Conservation (phyloP, 2,888 invertebrate genomes). For the Steinernema carpocapsae region DNA sequence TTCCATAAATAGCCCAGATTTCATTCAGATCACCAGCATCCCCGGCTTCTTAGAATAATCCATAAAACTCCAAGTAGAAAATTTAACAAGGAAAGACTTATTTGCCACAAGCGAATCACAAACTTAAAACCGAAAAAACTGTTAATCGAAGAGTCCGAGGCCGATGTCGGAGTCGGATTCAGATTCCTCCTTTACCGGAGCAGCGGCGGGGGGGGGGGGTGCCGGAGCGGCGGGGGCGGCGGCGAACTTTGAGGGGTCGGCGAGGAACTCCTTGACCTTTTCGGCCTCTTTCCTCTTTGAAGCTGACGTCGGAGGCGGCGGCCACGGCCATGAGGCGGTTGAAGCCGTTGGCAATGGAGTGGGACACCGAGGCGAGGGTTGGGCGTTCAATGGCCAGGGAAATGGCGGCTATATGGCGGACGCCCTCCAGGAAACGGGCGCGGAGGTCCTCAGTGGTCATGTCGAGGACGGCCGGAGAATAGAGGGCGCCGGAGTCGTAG, state of each 20-base stretch:
- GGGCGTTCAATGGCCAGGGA: slow-evolving; percentile 91
- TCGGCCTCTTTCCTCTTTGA: slow-evolving; percentile 79
- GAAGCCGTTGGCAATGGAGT: slow-evolving; percentile 94
- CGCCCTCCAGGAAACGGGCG: slow-evolving; percentile 83
- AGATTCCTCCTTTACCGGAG: slow-evolving; percentile 73
- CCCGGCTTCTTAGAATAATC: too few species aligned
- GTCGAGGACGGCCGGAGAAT: too few species aligned
- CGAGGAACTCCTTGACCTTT: slow-evolving; percentile 72
- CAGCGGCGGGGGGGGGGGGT: background rate
- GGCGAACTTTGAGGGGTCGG: slow-evolving; percentile 70
- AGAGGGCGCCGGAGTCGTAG: too few species aligned
- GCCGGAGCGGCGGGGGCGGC: slow-evolving; percentile 21
- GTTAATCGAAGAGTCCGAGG: slow-evolving; percentile 77
- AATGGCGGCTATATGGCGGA: slow-evolving; percentile 87
- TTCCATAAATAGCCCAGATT: too few species aligned
- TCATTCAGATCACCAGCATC: too few species aligned
- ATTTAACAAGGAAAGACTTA: too few species aligned
- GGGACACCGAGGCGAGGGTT: slow-evolving; percentile 90
- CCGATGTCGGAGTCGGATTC: slow-evolving; percentile 91
- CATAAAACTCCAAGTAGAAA: too few species aligned
- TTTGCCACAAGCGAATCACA: too few species aligned
- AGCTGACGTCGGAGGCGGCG: slow-evolving; percentile 89
- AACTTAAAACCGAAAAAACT: too few species aligned
- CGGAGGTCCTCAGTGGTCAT: slow-evolving; percentile 93
- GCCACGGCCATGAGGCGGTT: slow-evolving; percentile 93